These are phyloP conservation scores for Hydra vulgaris DNA, from an alignment of 30 jellyfish, hydroid and myxozoan genomes.

Conservation along the genomic window DNA sequence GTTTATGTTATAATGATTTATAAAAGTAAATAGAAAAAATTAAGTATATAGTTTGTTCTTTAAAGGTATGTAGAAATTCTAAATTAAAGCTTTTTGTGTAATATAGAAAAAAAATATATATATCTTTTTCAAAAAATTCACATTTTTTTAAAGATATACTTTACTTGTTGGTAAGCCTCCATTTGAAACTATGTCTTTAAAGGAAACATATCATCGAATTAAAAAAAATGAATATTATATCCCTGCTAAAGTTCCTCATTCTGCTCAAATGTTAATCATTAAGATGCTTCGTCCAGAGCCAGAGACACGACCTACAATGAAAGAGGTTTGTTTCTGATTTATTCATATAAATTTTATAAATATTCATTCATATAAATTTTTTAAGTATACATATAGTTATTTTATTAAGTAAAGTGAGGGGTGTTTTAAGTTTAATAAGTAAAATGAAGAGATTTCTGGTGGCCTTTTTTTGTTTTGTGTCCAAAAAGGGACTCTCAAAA, in stretches of 20 bases:
- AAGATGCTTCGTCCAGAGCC: constrained; percentile 95
- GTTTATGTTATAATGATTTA: constrained; percentile 21
- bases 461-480: too few relatives aligned
- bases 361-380: too few relatives aligned
- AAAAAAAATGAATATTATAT: constrained; percentile 86
- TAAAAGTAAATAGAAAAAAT: too few relatives aligned
- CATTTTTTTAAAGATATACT: constrained; percentile 46
- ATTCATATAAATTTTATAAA: background rate
- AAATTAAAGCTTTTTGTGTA: too few relatives aligned
- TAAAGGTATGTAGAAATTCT: too few relatives aligned
- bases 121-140: background rate
- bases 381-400: background rate
- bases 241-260: constrained; percentile 84
- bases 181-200: constrained; percentile 83
- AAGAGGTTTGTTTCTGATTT: constrained; percentile 35
- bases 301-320: constrained; percentile 76
- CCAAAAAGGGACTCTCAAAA: background rate
- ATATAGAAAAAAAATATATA: too few relatives aligned
- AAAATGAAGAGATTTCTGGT: too few relatives aligned
- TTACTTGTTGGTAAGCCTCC: constrained; percentile 98
- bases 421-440: too few relatives aligned
- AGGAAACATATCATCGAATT: constrained; percentile 91
- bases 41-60: too few relatives aligned
- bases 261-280: constrained; percentile 90
- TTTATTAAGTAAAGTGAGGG: background rate